Evolutionary conservation across 2,888 invertebrate species (phyloP), one percentile per base, ranked within the genome.

Genomic region (Polymixis flavicincta): DNA sequence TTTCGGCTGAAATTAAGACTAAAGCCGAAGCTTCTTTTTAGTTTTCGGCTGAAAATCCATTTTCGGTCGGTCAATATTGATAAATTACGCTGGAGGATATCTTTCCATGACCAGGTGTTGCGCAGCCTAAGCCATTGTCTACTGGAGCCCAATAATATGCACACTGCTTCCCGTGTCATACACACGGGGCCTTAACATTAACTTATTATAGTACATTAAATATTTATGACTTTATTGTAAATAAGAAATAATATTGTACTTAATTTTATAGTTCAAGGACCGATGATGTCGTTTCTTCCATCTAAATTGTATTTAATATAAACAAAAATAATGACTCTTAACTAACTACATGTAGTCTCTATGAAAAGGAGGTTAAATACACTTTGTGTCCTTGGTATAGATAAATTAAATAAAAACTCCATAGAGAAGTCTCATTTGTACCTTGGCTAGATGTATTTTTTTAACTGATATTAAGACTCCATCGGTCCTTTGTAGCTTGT

Each of bases 241-340:
- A 95, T 96, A 95, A 93, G 93, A 93, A 90, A 90, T 93, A 94
- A 93, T 92, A 91, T 93, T 94, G 96, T 96, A 96, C 96, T 96
- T 96, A 96, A 95, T 91, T 89, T 89, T 88, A 88, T 90, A 88
- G 87, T 86, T 89, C 48, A 71, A 89, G 94, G 94, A 91, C 91
- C 92, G 92, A 91, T 93, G 93, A 90, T 86, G 89, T 81, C 69
- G 22, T 79, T 65, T 72, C 82, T 84, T 77, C 73, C 65, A 66
- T 67, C 14, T 74, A 63, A 74, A 79, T 70, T 83, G 60, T 68
- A 80, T 82, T 80, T 78, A 68, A 78, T 78, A 54, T 71, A 76
- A 60, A 52, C 32, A 28, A 19, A 61, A 63, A 28, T 60, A 42
- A 55, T 42, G 11, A 69, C 19, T 67, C 28, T 57, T 69, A 52